Evolutionary conservation across 37 sponge, comb jelly and placozoan genomes (phyloP), one percentile per base, ranked within the genome.

Genomic region (Spongia lamella): DNA sequence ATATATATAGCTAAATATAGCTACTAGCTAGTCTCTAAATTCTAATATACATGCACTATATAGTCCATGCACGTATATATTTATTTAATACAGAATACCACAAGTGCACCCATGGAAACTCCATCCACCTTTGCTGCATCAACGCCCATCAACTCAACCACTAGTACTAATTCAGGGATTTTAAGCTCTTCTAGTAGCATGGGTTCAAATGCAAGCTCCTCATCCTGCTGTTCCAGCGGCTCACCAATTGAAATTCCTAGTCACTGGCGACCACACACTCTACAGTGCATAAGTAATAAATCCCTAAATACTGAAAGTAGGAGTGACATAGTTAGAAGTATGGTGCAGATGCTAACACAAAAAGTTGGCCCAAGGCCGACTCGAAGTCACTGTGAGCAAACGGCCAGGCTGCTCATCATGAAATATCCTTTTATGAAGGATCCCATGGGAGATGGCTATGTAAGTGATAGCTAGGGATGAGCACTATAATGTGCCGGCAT

Each of bases 371-470:
- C 77, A 16, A 62, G 68, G 32, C 80, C 80, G 29, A 40, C 33
- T 14, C 36, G 22, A 60, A 3, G 34, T 1, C 61, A 69, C 32
- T 58, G 31, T 20, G 80, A 69, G 39, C 17, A 29, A 16, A 37
- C 69, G 15, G 70, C 62, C 38, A 37, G 71, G 39, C 43, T 35
- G 25, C 61, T 79, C 2, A 79, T 79, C 60, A 61, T 79, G 25
- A 79, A 79, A 35, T 79, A 79, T 34, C 80, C 80, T 17, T 79
- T 79, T 40, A 68, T 79, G 70, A 79, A 53, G 53, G 80, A 79
- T 69, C 62, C 68, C 63, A 57, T 79, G 3, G 80, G 71, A 40
- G 69, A 36, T 38, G 70, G 80, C 58, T 79, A 79, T 70, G 71
- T 69, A 60, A 69, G 70, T 63, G 7, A 2, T 16, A 37, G n/a